A percentile compares a stretch with the other conserved stretches of the same genome.
Evolutionary conservation across 2,113 vertebrate genomes (phyloP).

Genomic region (Daphoenositta chrysoptera): DNA sequence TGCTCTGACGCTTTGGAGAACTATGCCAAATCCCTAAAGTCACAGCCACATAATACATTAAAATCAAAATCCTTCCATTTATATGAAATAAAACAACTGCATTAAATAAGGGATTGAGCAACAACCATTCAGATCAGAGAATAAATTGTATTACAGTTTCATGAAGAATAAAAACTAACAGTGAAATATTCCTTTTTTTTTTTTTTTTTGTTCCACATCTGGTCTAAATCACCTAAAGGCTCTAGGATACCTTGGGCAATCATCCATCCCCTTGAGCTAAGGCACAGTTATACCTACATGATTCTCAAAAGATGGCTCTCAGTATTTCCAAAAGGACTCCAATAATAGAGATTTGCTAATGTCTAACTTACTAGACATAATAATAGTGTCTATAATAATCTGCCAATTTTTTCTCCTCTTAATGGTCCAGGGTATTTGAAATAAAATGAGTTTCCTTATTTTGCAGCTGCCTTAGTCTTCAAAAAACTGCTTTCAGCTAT

Average conservation of each 20-base stretch:
- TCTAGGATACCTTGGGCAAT: not conserved
- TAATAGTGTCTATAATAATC: not conserved
- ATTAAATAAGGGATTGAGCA: not conserved
- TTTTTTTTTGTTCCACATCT: not conserved
- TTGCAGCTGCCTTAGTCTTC: not conserved
- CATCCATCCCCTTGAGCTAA: not conserved
- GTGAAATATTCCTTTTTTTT: not conserved
- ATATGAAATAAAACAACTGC: not conserved
- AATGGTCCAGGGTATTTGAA: not conserved
- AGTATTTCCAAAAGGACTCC: not conserved
- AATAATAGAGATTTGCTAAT: not conserved
- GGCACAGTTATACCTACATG: not conserved
- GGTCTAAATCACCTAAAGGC: not conserved
- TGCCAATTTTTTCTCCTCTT: not conserved
- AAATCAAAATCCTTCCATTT: not conserved
- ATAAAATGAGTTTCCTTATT: not conserved
- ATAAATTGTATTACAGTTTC: not conserved
- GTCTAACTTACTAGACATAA: not conserved
- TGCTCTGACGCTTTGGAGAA: not conserved
- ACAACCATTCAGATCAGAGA: not conserved
- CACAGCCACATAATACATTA: not conserved
- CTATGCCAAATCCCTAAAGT: not conserved
- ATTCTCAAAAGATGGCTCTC: not conserved
- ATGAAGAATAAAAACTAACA: not conserved
- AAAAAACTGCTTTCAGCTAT: not conserved